Conservation (phyloP, 2,797 vertebrate species). For the Tapera naevia region DNA sequence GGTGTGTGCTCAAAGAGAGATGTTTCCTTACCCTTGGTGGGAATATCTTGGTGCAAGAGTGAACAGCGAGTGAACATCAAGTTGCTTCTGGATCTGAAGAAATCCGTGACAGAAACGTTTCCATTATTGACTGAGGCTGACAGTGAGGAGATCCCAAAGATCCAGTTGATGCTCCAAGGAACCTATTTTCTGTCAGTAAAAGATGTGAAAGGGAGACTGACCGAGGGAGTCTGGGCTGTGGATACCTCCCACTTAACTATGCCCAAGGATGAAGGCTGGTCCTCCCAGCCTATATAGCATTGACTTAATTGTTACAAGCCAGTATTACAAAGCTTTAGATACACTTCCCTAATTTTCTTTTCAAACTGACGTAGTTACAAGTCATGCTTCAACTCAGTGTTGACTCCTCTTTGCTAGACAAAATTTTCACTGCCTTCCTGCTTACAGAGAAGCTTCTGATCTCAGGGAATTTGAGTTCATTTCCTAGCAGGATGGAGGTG, state of each 20-base stretch:
- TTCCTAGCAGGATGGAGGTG: not conserved
- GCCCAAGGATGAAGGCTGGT: not conserved
- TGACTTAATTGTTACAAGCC: not conserved
- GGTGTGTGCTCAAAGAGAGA: too few species aligned
- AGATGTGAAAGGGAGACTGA: too few species aligned
- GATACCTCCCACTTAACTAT: accelerated
- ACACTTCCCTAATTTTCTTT: not conserved
- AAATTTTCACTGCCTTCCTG: not conserved
- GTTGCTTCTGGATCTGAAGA: too few species aligned
- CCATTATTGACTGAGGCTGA: too few species aligned
- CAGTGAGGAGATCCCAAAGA: too few species aligned
- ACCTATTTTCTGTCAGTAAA: too few species aligned
- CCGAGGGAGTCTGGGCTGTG: not conserved
- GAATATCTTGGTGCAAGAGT: too few species aligned
- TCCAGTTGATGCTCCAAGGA: too few species aligned
- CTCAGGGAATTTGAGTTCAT: not conserved
- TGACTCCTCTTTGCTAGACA: not conserved
- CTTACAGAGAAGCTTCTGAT: not conserved
- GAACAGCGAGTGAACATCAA: too few species aligned
- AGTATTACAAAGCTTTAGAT: not conserved
- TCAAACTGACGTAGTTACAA: not conserved
- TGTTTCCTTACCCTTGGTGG: too few species aligned
- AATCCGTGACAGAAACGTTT: too few species aligned
- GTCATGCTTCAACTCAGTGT: not conserved
- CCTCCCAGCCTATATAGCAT: not conserved